Evolutionary conservation across 2,113 vertebrate species (phyloP).

Genomic region (Agapornis roseicollis): DNA sequence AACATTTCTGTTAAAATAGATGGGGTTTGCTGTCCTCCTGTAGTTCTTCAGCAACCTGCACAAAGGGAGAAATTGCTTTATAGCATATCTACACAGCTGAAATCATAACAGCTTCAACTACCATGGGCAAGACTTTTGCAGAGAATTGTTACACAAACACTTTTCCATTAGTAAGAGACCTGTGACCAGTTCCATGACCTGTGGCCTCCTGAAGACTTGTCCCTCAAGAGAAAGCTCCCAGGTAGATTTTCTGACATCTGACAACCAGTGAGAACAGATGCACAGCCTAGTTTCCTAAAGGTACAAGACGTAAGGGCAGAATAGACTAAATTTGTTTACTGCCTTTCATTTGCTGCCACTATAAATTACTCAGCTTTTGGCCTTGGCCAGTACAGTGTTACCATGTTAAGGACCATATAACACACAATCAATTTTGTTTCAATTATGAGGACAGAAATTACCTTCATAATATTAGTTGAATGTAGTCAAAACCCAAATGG

Average conservation of each 20-base stretch:
- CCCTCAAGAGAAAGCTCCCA: neutral
- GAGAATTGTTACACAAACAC: neutral
- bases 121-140: neutral
- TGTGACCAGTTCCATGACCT: neutral
- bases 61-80: neutral
- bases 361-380: neutral
- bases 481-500: neutral
- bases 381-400: neutral
- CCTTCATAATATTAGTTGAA: neutral
- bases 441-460: neutral
- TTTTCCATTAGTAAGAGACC: neutral
- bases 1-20: neutral
- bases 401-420: neutral
- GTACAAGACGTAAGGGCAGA: neutral
- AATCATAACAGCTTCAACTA: neutral
- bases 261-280: neutral
- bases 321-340: neutral
- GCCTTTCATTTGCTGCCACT: neutral
- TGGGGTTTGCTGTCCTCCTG: neutral
- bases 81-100: neutral
- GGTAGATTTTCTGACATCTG: neutral
- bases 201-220: neutral
- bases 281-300: neutral
- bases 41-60: neutral
- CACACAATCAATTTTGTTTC: neutral